These are phyloP conservation scores for Ophion obscuratus DNA, from an alignment of 2,888 invertebrate genomes.

Conservation along the genomic window DNA sequence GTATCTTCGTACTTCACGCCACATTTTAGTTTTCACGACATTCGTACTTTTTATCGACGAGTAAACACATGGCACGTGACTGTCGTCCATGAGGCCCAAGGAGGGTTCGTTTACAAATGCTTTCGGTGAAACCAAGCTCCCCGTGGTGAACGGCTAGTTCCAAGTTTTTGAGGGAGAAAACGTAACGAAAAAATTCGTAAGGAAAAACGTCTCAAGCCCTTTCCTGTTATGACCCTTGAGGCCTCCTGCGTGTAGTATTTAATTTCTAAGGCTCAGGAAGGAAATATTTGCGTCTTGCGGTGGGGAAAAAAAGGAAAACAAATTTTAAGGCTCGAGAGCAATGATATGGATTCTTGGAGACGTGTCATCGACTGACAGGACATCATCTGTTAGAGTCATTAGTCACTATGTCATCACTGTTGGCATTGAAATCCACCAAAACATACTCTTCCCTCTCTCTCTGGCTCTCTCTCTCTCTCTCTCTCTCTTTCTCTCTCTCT, in stretches of 20 bases:
- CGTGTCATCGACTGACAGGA: conserved; percentile 75
- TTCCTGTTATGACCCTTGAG: not conserved
- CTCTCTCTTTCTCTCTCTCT: not conserved
- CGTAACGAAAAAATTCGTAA: conserved; percentile 8
- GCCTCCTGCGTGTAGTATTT: conserved; percentile 40
- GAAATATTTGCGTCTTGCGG: conserved; percentile 57
- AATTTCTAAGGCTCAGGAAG: conserved; percentile 46
- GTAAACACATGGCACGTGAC: conserved; percentile 33
- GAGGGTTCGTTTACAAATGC: conserved; percentile 28
- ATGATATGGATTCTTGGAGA: conserved; percentile 31
- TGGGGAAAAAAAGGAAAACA: conserved; percentile 11
- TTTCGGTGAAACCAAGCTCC: conserved; percentile 50
- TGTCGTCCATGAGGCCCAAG: not conserved
- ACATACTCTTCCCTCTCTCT: conserved; percentile 30
- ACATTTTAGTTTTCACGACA: too few relatives aligned
- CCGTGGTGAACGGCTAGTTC: conserved; percentile 37
- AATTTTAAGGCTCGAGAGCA: conserved; percentile 19
- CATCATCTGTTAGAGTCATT: conserved; percentile 80
- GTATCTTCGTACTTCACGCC: too few relatives aligned
- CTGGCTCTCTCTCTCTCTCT: conserved; percentile 15
- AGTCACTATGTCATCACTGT: conserved; percentile 82
- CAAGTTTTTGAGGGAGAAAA: conserved; percentile 22
- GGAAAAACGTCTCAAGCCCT: conserved; percentile 40
- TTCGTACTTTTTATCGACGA: too few relatives aligned
- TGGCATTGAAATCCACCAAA: conserved; percentile 81